phyloP scores from a whole-genome alignment of 1,140 invertebrate species.

The Heliothis subflexa region DNA sequence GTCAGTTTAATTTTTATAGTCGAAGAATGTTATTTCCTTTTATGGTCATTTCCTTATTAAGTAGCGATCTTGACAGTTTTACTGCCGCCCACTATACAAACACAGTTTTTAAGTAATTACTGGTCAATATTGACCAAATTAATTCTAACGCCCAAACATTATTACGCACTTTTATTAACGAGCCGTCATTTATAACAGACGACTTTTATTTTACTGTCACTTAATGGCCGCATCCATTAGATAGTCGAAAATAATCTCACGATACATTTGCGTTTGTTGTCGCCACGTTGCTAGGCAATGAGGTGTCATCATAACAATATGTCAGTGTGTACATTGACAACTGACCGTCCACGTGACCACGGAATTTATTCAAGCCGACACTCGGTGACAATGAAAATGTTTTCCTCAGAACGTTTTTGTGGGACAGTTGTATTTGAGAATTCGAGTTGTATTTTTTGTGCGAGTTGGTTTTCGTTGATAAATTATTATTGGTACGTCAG shows the following conservation, averaged over 20 bases:
- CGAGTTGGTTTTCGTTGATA: conserved; percentile 25
- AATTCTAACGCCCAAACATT: conserved; percentile 11
- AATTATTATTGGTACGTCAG: conserved; percentile 30
- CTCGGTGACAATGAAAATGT: conserved; percentile 46
- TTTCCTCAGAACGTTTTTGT: conserved; percentile 38
- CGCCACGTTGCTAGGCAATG: conserved; percentile 45
- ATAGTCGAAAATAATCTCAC: conserved; percentile 37
- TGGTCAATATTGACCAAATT: not conserved
- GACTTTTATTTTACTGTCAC: conserved; percentile 21
- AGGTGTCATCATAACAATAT: conserved; percentile 48
- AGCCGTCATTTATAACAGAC: conserved; percentile 22
- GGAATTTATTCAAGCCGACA: conserved; percentile 54
- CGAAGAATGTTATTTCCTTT: not conserved
- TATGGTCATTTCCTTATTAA: not conserved
- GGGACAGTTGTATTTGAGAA: conserved; percentile 14
- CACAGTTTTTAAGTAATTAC: conserved; percentile 1
- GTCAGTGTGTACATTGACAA: conserved; percentile 39
- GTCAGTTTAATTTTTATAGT: too few relatives aligned
- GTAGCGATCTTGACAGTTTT: not conserved
- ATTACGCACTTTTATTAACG: conserved; percentile 20
- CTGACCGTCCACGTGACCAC: conserved; percentile 46
- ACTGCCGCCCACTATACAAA: not conserved
- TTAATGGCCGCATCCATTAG: conserved; percentile 30
- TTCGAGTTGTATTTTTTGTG: conserved; percentile 32
- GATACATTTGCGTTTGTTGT: conserved; percentile 52